Evolutionary conservation across 1,140 invertebrate genomes (phyloP), one percentile per base, ranked within the genome.

Genomic region (Aradophagus sp.): DNA sequence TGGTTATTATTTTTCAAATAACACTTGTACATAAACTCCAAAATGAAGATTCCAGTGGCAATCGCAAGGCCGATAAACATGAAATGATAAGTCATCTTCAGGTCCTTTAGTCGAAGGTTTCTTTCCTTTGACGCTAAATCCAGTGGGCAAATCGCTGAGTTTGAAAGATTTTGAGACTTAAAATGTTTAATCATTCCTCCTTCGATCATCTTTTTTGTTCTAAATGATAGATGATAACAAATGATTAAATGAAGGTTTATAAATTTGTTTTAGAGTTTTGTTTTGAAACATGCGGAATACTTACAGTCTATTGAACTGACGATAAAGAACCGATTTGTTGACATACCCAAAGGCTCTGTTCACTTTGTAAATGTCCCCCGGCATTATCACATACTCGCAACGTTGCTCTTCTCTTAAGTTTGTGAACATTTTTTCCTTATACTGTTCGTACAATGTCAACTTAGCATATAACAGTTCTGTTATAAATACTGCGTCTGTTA

Each of bases 61-160:
- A 55, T 48, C 5, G 10, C 12, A 20, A 90, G 89, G 1, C 89
- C 89, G 44, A 88, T 88, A 2, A 92, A 83, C 35, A 92, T 86
- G 3, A 89, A 85, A 41, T 86, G 82, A 59, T 94, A 95, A 0
- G 93, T 95, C 79, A 92, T 89, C 31, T 86, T 78, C 1, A 94
- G 83, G 78, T 89, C 88, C 17, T 86, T 79, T 72, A 94, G 92
- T 35, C 89, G 80, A 6, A 95, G 81, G 76, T 91, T 90, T 1
- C 93, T 86, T 69, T 95, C 93, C 27, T 90, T 93, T n/a, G 90
- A 93, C 38, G 90, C 91, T 23, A 95, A 84, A 82, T 94, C 88
- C 15, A 93, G 84, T 0, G 93, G 93, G 74, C 94, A 95, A 34
- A 94, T 91, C 61, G 89, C 88, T 0, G 90, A 90, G 50, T 89